A percentile compares a stretch with the other conserved stretches of the same genome.
Conservation (phyloP, 2,113 vertebrate species). For the Pollachius pollachius region DNA sequence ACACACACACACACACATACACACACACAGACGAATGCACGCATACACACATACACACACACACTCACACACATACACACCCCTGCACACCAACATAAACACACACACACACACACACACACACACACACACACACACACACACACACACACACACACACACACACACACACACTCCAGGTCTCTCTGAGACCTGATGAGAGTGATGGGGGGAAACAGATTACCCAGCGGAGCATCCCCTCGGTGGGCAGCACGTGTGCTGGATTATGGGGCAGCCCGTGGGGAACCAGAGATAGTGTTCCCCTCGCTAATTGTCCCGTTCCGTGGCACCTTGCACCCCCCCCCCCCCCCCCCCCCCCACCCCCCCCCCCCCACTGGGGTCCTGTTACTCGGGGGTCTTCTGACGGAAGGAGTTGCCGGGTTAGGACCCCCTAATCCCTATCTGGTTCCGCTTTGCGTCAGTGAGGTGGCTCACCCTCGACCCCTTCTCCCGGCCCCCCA, state of each 20-base stretch:
- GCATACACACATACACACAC: too few relatives aligned
- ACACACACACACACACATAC: too few relatives aligned
- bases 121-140: not conserved
- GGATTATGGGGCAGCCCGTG: constrained; percentile 43
- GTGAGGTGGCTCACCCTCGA: constrained; percentile 22
- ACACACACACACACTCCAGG: too few relatives aligned
- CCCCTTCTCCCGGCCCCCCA: too few relatives aligned
- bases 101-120: not conserved
- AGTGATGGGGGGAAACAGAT: constrained; percentile 12
- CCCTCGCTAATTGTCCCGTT: constrained; percentile 52
- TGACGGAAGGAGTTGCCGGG: constrained; percentile 23
- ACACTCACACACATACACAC: not conserved
- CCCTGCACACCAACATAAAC: too few relatives aligned
- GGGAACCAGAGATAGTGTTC: constrained; percentile 48
- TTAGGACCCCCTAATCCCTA: constrained; percentile 48
- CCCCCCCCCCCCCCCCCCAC: not conserved
- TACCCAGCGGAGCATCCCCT: constrained; percentile 32
- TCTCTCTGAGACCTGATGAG: constrained; percentile 13
- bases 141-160: too few relatives aligned
- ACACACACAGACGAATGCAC: too few relatives aligned
- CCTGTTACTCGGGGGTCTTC: constrained; percentile 33
- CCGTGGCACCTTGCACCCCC: constrained; percentile 28
- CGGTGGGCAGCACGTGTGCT: constrained; percentile 36
- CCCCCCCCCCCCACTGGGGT: constrained; percentile 28
- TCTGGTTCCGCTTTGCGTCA: constrained; percentile 31